Conservation (phyloP, 2,888 invertebrate species). For the Oscheius sp. region DNA sequence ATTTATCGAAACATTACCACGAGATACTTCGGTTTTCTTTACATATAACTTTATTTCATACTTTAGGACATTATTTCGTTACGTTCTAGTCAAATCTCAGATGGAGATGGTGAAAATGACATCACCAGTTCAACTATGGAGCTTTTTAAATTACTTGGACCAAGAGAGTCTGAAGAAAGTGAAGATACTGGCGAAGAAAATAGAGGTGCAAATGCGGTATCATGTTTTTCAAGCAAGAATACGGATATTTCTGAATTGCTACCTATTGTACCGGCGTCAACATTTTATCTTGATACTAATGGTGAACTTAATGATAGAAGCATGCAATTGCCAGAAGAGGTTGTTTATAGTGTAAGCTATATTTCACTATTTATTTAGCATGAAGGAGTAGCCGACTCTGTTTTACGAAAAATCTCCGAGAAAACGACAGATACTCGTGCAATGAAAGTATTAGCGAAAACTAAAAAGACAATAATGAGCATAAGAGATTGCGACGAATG, state of each 20-base stretch:
- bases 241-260: constrained; percentile 4
- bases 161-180: not conserved
- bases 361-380: constrained; percentile 28
- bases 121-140: constrained; percentile 12
- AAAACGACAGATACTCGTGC: constrained; percentile 37
- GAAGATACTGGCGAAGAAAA: constrained; percentile 10
- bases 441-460: constrained; percentile 36
- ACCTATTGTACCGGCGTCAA: constrained; percentile 38
- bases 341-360: not conserved
- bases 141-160: constrained; percentile 14
- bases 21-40: not conserved
- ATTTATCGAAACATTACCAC: not conserved
- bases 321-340: constrained; percentile 57
- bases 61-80: constrained; percentile 20
- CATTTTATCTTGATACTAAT: constrained; percentile 62
- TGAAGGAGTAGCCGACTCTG: constrained; percentile 41
- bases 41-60: not conserved
- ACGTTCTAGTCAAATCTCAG: not conserved
- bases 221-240: not conserved
- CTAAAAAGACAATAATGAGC: constrained; percentile 40
- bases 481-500: constrained; percentile 49
- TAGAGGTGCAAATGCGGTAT: not conserved
- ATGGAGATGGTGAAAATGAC: not conserved
- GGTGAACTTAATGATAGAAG: constrained; percentile 62
- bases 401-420: constrained; percentile 42